Conservation (phyloP, 2,113 vertebrate genomes). For the Podocnemis expansa region DNA sequence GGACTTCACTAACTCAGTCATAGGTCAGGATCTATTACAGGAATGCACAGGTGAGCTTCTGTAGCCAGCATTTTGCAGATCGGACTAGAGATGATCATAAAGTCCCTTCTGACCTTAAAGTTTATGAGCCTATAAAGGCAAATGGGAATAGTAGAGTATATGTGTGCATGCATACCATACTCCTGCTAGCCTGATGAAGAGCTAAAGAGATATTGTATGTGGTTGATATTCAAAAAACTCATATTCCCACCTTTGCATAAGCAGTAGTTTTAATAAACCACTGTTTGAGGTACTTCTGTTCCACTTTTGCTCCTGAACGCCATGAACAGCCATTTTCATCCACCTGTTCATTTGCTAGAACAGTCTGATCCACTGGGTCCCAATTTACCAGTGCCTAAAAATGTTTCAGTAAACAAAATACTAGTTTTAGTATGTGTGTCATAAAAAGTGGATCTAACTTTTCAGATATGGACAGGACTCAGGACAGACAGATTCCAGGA, state of each 20-base stretch:
- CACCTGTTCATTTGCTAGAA: conserved; percentile 97
- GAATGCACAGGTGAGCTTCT: too few species aligned
- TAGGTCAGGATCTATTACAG: too few species aligned
- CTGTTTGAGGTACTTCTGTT: conserved; percentile 93
- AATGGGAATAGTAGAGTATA: not conserved
- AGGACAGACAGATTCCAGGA: not conserved
- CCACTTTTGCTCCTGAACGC: conserved; percentile 95
- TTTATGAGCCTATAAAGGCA: not conserved
- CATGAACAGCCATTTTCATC: conserved; percentile 92
- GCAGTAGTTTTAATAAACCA: conserved; percentile 98
- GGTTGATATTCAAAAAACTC: not conserved
- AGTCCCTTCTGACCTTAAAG: too few species aligned
- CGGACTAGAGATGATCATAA: too few species aligned
- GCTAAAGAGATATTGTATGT: not conserved
- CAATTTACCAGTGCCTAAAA: conserved; percentile 94
- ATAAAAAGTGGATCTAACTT: not conserved
- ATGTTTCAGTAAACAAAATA: conserved; percentile 7
- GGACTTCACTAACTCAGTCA: too few species aligned
- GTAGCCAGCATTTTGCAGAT: too few species aligned
- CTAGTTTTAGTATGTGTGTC: not conserved
- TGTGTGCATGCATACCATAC: not conserved
- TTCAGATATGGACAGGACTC: not conserved
- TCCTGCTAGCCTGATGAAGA: not conserved
- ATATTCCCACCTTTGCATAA: conserved; percentile 89
- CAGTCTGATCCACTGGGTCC: conserved; percentile 96